Base-by-base conservation (phyloP, 2,113 vertebrate species). In the Patagioenas fasciata region DNA sequence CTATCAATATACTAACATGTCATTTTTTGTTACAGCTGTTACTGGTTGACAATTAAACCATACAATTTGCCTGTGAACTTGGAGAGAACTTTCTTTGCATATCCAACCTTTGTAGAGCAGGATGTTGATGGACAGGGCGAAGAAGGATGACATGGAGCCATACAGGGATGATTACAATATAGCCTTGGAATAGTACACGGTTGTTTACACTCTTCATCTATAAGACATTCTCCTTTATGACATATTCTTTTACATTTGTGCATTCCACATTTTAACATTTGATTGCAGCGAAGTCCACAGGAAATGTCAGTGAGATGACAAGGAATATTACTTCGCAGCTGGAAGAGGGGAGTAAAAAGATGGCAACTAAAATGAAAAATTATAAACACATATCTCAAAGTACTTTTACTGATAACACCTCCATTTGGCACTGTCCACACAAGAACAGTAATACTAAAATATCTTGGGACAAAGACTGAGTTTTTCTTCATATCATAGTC, bases 231-330 rank as follows among this genome's bases (percentile, higher is more conserved):
- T 53, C 98, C 98, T 71, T 99, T 99, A 98, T 99, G 99, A 97
- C 99, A 99, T 88, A 99, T 99, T 62, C 98, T 98, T 94, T 98
- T 98, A 97, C 99, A 99, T 95, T 95, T 98, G 97, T 99, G 99
- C 98, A 98, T 98, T 64, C 98, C 98, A 84, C 99, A 99, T 4
- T 98, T 98, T 88, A 99, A 98, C 21, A 67, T 77, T 53, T 99
- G 98, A 94, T 98, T 98, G 92, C 99, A 99, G 15, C 97, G 97
- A 91, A 99, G 98, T 86, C 99, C 99, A 6, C 99, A 99, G 11
- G 99, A 99, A 94, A 99, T 99, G 91, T 99, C 99, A 88, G 98
- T 98, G 88, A 99, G 98, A 87, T 99, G 99, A 97, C 99, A 99
- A 2, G 99, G 98, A 97, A 99, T 99, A 97, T 99, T 99, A 97